Evolutionary conservation across 2,888 invertebrate species (phyloP).

Genomic region (Stratiomys singularior): DNA sequence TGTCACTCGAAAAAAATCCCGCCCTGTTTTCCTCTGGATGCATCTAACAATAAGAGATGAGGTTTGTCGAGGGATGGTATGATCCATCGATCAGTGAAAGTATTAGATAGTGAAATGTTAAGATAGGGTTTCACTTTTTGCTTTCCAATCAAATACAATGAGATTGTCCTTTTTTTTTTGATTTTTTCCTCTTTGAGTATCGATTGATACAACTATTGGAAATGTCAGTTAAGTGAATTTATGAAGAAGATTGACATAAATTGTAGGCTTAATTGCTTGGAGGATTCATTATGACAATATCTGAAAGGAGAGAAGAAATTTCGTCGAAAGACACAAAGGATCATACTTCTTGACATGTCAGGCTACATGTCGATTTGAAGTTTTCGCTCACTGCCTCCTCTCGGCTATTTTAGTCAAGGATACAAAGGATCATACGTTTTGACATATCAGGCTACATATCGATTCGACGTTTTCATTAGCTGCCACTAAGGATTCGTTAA

Average conservation of each 20-base stretch:
- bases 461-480: too few species aligned
- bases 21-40: background rate
- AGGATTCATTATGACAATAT: too few species aligned
- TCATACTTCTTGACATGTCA: too few species aligned
- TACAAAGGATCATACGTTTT: too few species aligned
- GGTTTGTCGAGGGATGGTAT: background rate
- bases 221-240: background rate
- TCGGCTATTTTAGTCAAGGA: too few species aligned
- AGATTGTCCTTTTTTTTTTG: too few species aligned
- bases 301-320: too few species aligned
- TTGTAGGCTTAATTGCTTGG: background rate
- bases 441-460: too few species aligned
- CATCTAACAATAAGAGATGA: background rate
- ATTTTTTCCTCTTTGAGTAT: background rate
- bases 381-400: too few species aligned
- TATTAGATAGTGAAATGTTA: background rate
- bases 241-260: background rate
- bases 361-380: too few species aligned
- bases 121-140: background rate
- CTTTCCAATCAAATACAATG: background rate
- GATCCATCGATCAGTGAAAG: slow-evolving; percentile 3
- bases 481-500: too few species aligned
- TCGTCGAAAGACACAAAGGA: too few species aligned
- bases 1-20: slow-evolving; percentile 38
- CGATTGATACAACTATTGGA: background rate